Base-by-base conservation (phyloP, 2,888 invertebrate species). In the Nesidiocoris tenuis region DNA sequence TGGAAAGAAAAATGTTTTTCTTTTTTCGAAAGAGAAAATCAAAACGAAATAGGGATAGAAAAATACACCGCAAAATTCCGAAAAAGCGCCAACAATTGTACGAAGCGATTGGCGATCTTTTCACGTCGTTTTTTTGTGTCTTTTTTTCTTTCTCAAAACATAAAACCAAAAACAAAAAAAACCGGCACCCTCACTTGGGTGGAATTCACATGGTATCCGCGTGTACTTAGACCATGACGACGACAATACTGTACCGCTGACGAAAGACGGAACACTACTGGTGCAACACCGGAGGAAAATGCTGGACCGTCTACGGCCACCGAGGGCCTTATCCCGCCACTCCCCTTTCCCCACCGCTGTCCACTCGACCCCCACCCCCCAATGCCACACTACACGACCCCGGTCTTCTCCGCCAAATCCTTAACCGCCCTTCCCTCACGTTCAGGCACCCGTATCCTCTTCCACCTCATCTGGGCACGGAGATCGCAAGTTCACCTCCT, bases 261-360 rank as follows among this genome's bases (percentile, higher is more conserved):
- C 72, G 72, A 61, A 72, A 72, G 72, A 72, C 72, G 55, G 57
- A 72, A 72, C 63, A 54, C 72, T 61, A 72, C 72, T 72, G 61
- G 61, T 54, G 39, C 54, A 61, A 54, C 63, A 3, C 17, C 25
- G 21, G 25, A 70, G 70, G 70, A 70, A 70, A 24, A 59, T 56
- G 59, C 22, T 70, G 70, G 70, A 57, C 70, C 59, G 9, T 23
- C 54, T 59, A 39, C 39, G 9, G 23, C 54, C 70, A 39, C 39
- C 65, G 17, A 22, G 59, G 19, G 23, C 59, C 24, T 24, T 16
- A 39, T 57, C 70, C 70, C 17, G 17, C 65, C 39, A 17, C 25
- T 1, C 64, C 21, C 23, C 63, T 18, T n/a, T 25, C 12, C 64
- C 24, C 65, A 25, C 64, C 61, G 12, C n/a, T n/a, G 17, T 22